Conservation (phyloP, 2,113 vertebrate genomes). For the Egretta garzetta region DNA sequence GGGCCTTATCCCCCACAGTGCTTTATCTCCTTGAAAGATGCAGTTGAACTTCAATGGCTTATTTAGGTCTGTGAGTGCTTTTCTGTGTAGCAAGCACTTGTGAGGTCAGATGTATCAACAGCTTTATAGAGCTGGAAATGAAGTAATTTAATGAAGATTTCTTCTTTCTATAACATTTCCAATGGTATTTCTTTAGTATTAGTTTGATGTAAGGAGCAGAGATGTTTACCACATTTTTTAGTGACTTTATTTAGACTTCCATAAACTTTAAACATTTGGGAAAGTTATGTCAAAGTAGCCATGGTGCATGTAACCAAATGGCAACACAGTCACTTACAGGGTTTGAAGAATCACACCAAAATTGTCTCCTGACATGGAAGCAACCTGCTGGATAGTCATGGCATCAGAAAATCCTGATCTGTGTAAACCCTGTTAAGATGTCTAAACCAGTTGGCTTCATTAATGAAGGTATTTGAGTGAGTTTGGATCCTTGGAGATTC, state of each 20-base stretch:
- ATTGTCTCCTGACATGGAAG: neutral
- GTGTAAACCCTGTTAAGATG: neutral
- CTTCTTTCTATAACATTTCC: neutral
- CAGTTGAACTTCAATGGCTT: neutral
- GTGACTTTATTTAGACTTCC: neutral
- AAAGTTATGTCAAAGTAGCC: neutral
- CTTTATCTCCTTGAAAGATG: constrained; percentile 10
- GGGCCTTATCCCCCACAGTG: neutral
- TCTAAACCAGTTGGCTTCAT: neutral
- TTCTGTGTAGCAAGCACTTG: neutral
- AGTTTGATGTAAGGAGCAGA: neutral
- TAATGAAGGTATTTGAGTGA: neutral
- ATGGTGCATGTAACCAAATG: neutral
- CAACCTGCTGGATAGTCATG: neutral
- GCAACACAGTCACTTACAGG: neutral
- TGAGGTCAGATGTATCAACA: neutral
- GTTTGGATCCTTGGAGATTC: neutral
- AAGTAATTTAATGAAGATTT: neutral
- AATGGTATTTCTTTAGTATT: neutral
- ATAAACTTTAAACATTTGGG: neutral
- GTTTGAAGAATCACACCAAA: neutral
- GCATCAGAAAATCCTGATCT: neutral
- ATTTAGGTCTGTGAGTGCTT: neutral
- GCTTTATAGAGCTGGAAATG: neutral
- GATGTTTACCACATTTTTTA: neutral